phyloP scores from a whole-genome alignment of 2,113 vertebrate genomes.

The Poecile atricapillus region DNA sequence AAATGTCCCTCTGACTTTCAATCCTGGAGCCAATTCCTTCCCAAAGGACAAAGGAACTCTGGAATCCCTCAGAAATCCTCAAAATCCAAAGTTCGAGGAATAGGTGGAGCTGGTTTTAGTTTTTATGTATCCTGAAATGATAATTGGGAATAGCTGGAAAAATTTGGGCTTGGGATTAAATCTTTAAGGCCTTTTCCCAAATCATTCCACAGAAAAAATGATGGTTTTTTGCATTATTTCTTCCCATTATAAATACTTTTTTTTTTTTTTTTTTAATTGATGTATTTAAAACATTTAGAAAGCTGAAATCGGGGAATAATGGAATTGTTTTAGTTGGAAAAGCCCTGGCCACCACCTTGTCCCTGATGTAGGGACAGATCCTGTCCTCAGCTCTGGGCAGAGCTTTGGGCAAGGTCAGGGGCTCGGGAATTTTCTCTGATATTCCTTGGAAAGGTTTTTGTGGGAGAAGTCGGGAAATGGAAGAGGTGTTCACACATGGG shows the following conservation, averaged over 20 bases:
- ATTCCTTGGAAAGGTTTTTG: rapidly evolving
- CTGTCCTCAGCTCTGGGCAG: not conserved
- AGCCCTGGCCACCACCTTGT: not conserved
- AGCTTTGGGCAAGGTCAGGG: not conserved
- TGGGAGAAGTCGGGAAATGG: not conserved
- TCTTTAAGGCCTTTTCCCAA: not conserved
- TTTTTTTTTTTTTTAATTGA: not conserved
- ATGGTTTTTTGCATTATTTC: not conserved
- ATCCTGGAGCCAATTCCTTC: not conserved
- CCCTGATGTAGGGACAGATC: not conserved
- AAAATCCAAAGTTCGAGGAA: not conserved
- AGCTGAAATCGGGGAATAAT: not conserved
- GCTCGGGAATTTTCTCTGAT: not conserved
- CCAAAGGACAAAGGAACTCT: not conserved
- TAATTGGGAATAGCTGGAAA: not conserved
- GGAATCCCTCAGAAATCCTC: not conserved
- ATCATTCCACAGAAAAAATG: not conserved
- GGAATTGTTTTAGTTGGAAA: not conserved
- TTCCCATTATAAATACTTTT: not conserved
- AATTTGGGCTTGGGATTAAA: not conserved
- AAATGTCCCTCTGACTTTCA: not conserved
- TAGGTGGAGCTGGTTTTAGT: not conserved
- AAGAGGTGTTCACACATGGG: not conserved
- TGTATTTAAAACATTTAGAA: not conserved
- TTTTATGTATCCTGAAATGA: not conserved